phyloP scores from a whole-genome alignment of 1,140 invertebrate species.

The Matsumurasca onukii region DNA sequence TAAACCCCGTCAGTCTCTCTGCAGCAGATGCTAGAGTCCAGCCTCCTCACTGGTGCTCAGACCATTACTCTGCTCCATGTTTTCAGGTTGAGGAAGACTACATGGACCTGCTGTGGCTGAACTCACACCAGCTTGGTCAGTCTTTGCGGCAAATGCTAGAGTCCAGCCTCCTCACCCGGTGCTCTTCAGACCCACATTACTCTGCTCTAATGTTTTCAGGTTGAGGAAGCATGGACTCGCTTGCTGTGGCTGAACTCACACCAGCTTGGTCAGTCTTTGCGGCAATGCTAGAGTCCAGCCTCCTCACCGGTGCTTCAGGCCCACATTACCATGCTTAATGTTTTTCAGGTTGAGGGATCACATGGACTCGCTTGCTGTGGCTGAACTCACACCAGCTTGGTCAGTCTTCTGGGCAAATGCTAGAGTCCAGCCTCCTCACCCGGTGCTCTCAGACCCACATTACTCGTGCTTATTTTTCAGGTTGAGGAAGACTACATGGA shows the following conservation, averaged over 20 bases:
- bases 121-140: no score
- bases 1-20: no score
- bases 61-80: not conserved
- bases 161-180: not conserved
- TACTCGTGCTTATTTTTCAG: constrained; percentile 77
- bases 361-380: constrained; percentile 67
- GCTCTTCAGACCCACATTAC: not conserved
- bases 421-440: constrained; percentile 54
- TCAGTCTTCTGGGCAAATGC: constrained; percentile 52
- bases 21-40: not conserved
- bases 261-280: not conserved
- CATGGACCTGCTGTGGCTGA: no score
- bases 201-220: not conserved
- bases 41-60: not conserved
- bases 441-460: constrained; percentile 71
- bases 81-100: not conserved
- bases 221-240: not conserved
- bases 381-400: constrained; percentile 66
- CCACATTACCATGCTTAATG: constrained; percentile 37
- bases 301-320: not conserved
- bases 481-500: constrained; percentile 70
- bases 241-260: not conserved
- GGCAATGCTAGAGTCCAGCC: not conserved
- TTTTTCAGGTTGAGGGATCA: constrained; percentile 63
- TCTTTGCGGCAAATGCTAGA: not conserved